Evolutionary conservation across 2,888 invertebrate species (phyloP).

Genomic region (Ichneumoninae sp.): DNA sequence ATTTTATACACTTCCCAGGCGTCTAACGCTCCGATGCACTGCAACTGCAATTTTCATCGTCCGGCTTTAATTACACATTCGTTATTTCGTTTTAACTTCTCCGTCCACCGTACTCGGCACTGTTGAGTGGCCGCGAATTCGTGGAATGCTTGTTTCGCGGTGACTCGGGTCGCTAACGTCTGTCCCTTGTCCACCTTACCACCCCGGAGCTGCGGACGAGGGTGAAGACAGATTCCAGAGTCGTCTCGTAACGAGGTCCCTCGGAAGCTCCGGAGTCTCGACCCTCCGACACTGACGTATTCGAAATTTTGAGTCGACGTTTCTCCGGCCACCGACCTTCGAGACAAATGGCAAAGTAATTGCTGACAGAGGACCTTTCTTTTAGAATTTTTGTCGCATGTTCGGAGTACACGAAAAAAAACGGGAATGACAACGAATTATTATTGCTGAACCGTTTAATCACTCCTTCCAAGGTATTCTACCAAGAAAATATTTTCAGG

Average conservation of each 20-base stretch:
- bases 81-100: conserved; percentile 11
- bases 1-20: not conserved
- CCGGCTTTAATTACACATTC: conserved; percentile 38
- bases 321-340: conserved; percentile 20
- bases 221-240: conserved; percentile 56
- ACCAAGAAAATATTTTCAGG: not conserved
- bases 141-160: conserved; percentile 54
- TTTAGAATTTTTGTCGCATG: not conserved
- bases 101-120: not conserved
- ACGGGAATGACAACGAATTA: not conserved
- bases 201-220: conserved; percentile 37
- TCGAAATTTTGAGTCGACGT: conserved; percentile 42
- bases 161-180: conserved; percentile 40
- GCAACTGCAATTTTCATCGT: not conserved
- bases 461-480: not conserved
- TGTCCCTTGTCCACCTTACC: conserved; percentile 47
- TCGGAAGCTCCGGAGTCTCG: conserved; percentile 38
- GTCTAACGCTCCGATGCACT: not conserved
- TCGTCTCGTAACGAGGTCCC: conserved; percentile 49
- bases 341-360: conserved; percentile 15
- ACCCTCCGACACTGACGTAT: conserved; percentile 48
- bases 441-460: not conserved
- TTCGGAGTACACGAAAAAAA: not conserved
- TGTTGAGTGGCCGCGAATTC: conserved; percentile 23
- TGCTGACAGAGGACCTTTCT: not conserved